Conservation (phyloP, 1,140 invertebrate species). For the Drosophila navojoa region DNA sequence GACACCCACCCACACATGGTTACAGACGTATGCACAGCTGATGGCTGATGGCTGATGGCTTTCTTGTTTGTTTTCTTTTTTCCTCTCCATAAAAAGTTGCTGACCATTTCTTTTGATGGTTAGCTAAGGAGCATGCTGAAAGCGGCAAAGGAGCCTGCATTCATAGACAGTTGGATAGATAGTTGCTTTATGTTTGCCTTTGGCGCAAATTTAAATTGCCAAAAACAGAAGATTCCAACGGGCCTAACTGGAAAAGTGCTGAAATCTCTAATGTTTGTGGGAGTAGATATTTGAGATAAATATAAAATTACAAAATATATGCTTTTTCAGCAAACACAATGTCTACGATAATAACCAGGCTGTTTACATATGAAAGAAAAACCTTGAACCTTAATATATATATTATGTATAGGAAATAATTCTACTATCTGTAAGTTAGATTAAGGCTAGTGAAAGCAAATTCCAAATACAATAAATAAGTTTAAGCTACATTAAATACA, state of each 20-base stretch:
- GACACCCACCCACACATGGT: conserved; percentile 19
- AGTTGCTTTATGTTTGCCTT: conserved; percentile 30
- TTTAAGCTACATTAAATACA: background rate
- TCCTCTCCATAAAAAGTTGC: conserved; percentile 56
- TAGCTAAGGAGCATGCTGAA: conserved; percentile 54
- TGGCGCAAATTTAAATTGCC: conserved; percentile 35
- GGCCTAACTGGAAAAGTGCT: background rate
- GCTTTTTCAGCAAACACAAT: too few relatives aligned
- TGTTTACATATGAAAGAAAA: too few relatives aligned
- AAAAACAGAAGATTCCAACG: conserved; percentile 22
- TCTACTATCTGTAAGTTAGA: too few relatives aligned
- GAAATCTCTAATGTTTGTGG: too few relatives aligned
- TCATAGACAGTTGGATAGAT: conserved; percentile 11
- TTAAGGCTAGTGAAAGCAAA: too few relatives aligned
- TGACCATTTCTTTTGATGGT: conserved; percentile 74
- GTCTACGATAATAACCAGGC: too few relatives aligned
- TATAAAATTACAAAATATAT: too few relatives aligned
- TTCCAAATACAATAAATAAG: too few relatives aligned
- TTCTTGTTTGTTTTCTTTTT: conserved; percentile 60
- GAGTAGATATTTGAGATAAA: too few relatives aligned
- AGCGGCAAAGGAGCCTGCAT: conserved; percentile 15
- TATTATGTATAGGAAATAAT: too few relatives aligned
- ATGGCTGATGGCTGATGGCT: conserved; percentile 46
- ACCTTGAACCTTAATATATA: too few relatives aligned
- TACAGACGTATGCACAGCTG: conserved; percentile 25